Evolutionary conservation across 2,113 vertebrate genomes (phyloP).

Genomic region (Brachyhypopomus occidentalis): DNA sequence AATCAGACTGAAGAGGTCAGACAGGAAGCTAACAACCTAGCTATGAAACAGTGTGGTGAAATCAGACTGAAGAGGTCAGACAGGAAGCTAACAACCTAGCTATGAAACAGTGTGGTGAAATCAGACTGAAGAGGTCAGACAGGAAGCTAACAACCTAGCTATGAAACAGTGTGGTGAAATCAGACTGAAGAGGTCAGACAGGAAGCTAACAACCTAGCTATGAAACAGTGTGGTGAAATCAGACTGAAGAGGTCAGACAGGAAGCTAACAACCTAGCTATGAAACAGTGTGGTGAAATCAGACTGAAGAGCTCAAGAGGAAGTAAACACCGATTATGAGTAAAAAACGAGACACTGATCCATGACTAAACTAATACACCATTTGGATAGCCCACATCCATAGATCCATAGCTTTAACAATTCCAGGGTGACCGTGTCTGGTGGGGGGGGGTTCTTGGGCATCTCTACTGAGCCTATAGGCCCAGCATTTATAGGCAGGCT

Average conservation of each 20-base stretch:
- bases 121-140: background rate
- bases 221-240: background rate
- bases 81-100: background rate
- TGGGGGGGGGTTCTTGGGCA: background rate
- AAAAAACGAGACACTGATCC: conserved; percentile 13
- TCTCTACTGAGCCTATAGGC: conserved; percentile 28
- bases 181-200: background rate
- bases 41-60: background rate
- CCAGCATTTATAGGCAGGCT: conserved; percentile 36
- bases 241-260: background rate
- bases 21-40: background rate
- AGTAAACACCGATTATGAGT: background rate
- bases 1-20: conserved; percentile 2
- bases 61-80: background rate
- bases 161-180: background rate
- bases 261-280: background rate
- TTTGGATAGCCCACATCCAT: conserved; percentile 4
- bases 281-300: background rate
- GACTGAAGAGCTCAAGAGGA: background rate
- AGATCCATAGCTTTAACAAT: conserved; percentile 17
- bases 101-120: background rate
- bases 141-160: background rate
- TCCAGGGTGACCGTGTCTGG: conserved; percentile 13
- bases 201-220: background rate
- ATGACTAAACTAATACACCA: background rate